Conservation (phyloP, 2,888 invertebrate species). For the Enchytraeus crypticus region DNA sequence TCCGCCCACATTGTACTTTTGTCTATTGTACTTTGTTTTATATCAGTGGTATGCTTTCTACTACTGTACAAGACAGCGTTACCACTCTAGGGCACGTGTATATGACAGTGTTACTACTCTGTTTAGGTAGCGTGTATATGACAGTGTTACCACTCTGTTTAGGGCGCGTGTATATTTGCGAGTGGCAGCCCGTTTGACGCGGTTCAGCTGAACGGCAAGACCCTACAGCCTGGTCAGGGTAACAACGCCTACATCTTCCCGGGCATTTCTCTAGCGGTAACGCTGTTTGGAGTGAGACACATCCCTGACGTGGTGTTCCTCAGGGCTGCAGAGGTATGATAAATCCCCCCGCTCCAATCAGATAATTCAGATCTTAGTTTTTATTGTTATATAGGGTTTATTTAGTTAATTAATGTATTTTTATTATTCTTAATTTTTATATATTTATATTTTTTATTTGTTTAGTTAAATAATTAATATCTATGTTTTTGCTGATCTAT, state of each 20-base stretch:
- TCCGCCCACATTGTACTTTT: background rate
- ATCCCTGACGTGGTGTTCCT: conserved; percentile 89
- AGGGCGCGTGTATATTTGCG: conserved; percentile 79
- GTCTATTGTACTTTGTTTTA: background rate
- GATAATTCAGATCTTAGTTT: background rate
- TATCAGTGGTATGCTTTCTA: background rate
- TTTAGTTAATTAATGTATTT: too few relatives aligned
- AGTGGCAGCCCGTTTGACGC: conserved; percentile 92
- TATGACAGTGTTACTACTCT: background rate
- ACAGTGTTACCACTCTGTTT: too few relatives aligned
- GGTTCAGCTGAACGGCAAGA: conserved; percentile 68
- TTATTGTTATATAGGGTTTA: background rate
- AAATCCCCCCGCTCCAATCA: too few relatives aligned
- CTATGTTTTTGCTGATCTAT: too few relatives aligned
- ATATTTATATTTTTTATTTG: too few relatives aligned
- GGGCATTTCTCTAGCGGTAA: conserved; percentile 81
- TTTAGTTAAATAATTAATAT: too few relatives aligned
- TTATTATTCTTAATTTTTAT: too few relatives aligned
- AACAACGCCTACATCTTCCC: conserved; percentile 57
- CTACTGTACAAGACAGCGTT: background rate
- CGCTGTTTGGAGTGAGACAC: conserved; percentile 83
- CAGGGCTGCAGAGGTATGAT: conserved; percentile 72
- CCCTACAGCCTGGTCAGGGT: conserved; percentile 84
- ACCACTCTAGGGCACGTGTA: background rate
- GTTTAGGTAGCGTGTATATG: too few relatives aligned